Percentiles rank a stretch among this genome's conserved stretches.
Conservation (phyloP, 2,113 vertebrate species). For the Rhinoptilus africanus region DNA sequence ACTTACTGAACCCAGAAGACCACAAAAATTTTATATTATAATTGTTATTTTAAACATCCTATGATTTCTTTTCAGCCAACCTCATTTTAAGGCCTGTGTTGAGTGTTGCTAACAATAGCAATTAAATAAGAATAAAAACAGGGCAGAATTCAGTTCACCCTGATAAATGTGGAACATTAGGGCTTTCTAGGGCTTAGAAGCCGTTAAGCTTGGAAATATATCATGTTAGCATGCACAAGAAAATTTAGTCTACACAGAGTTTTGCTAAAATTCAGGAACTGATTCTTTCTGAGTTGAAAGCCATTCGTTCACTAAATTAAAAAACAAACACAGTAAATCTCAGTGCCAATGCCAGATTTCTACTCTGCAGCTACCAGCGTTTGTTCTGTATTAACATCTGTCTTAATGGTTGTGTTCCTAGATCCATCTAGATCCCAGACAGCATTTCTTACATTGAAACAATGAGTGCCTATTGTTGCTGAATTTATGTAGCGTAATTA, state of each 20-base stretch:
- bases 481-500: neutral
- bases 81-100: neutral
- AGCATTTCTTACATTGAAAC: neutral
- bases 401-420: neutral
- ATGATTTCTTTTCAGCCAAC: neutral
- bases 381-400: neutral
- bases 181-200: neutral
- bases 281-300: neutral
- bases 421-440: neutral
- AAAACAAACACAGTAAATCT: neutral
- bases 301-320: neutral
- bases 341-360: neutral
- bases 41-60: neutral
- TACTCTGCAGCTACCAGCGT: neutral
- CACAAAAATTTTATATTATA: neutral
- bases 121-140: neutral
- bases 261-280: neutral
- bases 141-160: neutral
- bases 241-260: neutral
- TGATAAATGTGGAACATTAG: neutral
- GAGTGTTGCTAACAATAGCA: neutral
- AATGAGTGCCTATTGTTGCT: neutral
- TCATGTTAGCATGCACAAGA: neutral
- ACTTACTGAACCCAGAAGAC: neutral
- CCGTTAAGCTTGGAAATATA: neutral